phyloP scores from a whole-genome alignment of 2,113 vertebrate genomes.

The Cynopterus brachyotis region DNA sequence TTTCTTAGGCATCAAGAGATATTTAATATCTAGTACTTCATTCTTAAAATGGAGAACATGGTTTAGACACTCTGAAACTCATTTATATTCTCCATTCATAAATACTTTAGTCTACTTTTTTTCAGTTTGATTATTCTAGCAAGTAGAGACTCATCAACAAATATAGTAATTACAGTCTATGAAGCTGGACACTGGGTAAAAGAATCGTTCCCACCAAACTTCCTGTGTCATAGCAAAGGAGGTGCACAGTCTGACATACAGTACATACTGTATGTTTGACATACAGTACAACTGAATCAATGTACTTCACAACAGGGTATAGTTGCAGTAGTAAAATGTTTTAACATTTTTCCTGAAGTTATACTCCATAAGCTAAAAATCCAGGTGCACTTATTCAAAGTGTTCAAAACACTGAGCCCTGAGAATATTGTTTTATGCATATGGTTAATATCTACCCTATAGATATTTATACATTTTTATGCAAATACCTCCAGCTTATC shows the following conservation, averaged over 20 bases:
- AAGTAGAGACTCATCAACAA: constrained; percentile 13
- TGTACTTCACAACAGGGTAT: not conserved
- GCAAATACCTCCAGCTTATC: constrained; percentile 97
- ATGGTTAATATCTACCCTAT: not conserved
- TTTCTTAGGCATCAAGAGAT: not conserved
- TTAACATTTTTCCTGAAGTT: not conserved
- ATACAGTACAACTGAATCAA: not conserved
- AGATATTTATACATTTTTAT: constrained; percentile 16
- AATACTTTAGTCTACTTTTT: not conserved
- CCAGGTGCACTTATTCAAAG: not conserved
- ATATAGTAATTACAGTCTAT: not conserved
- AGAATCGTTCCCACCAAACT: not conserved
- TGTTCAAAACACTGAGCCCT: not conserved
- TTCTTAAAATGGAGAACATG: not conserved
- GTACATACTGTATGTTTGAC: not conserved
- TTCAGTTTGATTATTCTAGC: not conserved
- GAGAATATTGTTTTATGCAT: not conserved
- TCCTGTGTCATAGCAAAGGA: not conserved
- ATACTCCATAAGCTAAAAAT: not conserved
- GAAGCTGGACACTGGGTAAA: not conserved
- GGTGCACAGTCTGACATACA: not conserved
- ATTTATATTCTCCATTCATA: not conserved
- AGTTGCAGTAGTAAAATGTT: not conserved
- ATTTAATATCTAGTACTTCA: constrained; percentile 18
- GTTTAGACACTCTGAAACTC: not conserved